Conservation (phyloP, 2,888 invertebrate genomes). For the Protodeltote pygarga region DNA sequence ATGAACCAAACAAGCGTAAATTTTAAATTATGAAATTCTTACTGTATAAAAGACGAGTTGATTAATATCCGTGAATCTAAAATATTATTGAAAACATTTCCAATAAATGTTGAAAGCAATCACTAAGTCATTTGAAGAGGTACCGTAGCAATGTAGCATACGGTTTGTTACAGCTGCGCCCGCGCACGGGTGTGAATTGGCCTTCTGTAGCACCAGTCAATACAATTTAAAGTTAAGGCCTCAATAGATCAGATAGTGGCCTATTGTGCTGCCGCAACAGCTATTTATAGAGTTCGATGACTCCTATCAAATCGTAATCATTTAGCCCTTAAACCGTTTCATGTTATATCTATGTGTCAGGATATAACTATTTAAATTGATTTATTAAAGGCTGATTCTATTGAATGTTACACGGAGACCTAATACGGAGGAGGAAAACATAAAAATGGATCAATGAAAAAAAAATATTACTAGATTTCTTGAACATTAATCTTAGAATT, state of each 20-base stretch:
- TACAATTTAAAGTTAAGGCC: conserved; percentile 61
- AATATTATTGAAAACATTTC: conserved; percentile 15
- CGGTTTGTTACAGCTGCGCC: conserved; percentile 49
- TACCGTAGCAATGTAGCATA: conserved; percentile 47
- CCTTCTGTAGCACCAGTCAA: conserved; percentile 59
- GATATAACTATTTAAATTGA: conserved; percentile 44
- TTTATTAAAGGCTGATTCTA: conserved; percentile 36
- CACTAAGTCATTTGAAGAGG: conserved; percentile 45
- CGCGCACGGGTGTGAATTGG: conserved; percentile 61
- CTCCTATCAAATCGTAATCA: conserved; percentile 61
- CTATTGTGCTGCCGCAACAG: conserved; percentile 65
- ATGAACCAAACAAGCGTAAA: too few relatives aligned
- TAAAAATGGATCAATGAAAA: conserved; percentile 21
- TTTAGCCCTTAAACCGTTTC: conserved; percentile 49
- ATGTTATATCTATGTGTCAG: conserved; percentile 32
- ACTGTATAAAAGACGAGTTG: neutral
- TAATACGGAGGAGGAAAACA: conserved; percentile 7
- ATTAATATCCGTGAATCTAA: conserved; percentile 27
- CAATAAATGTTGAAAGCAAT: conserved; percentile 42
- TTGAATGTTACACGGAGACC: conserved; percentile 27
- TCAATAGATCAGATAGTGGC: conserved; percentile 68
- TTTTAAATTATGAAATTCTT: too few relatives aligned
- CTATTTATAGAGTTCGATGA: conserved; percentile 74
- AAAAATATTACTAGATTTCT: conserved; percentile 4
- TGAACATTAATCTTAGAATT: too few relatives aligned